These are phyloP conservation scores for Poicephalus meyeri DNA, from an alignment of 2,113 vertebrate genomes.

Conservation along the genomic window DNA sequence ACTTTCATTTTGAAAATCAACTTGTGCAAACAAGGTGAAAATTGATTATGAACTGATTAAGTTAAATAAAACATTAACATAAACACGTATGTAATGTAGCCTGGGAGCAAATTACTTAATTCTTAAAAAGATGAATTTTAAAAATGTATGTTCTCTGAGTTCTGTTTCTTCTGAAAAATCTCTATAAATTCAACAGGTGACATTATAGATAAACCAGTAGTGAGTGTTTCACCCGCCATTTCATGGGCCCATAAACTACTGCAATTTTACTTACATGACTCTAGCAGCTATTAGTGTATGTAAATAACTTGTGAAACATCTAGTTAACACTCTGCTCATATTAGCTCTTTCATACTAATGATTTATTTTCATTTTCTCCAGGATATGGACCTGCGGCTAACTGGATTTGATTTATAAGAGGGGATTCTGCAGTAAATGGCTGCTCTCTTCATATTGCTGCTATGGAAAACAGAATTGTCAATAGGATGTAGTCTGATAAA, in stretches of 20 bases:
- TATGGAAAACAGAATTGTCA: conserved; percentile 83
- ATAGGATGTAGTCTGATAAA: conserved; percentile 80
- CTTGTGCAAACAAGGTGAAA: conserved; percentile 41
- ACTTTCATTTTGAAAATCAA: not conserved
- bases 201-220: conserved; percentile 37
- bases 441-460: conserved; percentile 68
- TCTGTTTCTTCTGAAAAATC: not conserved
- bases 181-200: conserved; percentile 42
- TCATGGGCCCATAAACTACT: conserved; percentile 61
- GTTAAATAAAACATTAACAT: conserved; percentile 2
- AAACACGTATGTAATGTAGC: not conserved
- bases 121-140: conserved; percentile 13
- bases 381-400: conserved; percentile 82
- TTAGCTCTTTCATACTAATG: conserved; percentile 77
- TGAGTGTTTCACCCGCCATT: conserved; percentile 47
- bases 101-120: not conserved
- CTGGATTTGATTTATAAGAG: conserved; percentile 84
- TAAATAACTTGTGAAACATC: conserved; percentile 67
- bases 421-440: conserved; percentile 77
- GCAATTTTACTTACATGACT: conserved; percentile 57
- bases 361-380: conserved; percentile 85
- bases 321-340: conserved; percentile 72
- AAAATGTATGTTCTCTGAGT: not conserved
- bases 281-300: conserved; percentile 62
- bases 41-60: conserved; percentile 38